A percentile compares a stretch with the other conserved stretches of the same genome.
Evolutionary conservation across 2,797 vertebrate species (phyloP).

Genomic region (Pseudochromis fuscus): DNA sequence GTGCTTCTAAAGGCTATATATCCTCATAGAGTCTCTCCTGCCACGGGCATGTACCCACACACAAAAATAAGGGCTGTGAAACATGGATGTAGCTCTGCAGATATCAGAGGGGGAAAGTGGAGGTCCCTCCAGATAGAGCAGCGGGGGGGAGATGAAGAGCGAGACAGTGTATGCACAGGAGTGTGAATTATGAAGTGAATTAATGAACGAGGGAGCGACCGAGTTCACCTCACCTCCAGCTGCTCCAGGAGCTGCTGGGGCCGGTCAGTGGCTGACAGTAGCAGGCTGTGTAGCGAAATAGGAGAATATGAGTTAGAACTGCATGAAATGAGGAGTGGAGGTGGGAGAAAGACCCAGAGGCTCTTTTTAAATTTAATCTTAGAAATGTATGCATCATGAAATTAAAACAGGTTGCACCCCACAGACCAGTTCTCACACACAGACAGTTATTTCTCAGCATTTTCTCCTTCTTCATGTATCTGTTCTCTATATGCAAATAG

Average conservation of each 20-base stretch:
- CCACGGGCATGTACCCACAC: slow-evolving; percentile 31
- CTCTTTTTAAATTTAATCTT: slow-evolving; percentile 15
- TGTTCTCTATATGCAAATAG: no score
- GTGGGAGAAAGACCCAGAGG: neutral
- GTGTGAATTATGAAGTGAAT: slow-evolving; percentile 53
- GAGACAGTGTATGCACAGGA: neutral
- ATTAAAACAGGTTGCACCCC: neutral
- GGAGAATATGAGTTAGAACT: slow-evolving; percentile 13
- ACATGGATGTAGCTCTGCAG: slow-evolving; percentile 20
- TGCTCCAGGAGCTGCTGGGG: slow-evolving; percentile 19
- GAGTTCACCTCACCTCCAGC: slow-evolving; percentile 37
- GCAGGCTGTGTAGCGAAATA: slow-evolving; percentile 6
- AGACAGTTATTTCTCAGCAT: no score
- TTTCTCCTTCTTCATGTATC: no score
- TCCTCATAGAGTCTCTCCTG: slow-evolving; percentile 45
- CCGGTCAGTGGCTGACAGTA: slow-evolving; percentile 3
- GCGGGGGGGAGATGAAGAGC: slow-evolving; percentile 4
- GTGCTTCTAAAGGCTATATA: slow-evolving; percentile 52
- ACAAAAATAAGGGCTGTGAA: slow-evolving; percentile 34
- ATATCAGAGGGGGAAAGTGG: neutral
- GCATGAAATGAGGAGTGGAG: slow-evolving; percentile 4
- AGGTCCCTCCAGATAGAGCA: slow-evolving; percentile 7
- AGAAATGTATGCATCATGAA: neutral
- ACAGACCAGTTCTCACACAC: neutral
- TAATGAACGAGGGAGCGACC: slow-evolving; percentile 29